A percentile compares a stretch with the other conserved stretches of the same genome.
phyloP scores from a whole-genome alignment of 1,140 invertebrate species.

The Chlorops oryzae region DNA sequence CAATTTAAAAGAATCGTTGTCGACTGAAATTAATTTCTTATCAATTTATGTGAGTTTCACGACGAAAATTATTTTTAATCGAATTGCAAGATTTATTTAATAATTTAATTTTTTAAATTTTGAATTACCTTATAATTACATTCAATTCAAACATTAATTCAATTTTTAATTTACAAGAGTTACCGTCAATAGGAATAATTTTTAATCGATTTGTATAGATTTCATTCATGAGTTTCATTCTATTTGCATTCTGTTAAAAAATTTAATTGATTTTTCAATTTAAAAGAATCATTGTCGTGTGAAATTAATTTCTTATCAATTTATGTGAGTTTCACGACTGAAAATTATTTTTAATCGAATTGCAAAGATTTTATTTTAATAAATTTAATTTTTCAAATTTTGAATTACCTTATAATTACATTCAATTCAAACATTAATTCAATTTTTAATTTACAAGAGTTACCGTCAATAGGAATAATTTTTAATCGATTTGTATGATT shows the following conservation, averaged over 20 bases:
- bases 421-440: too few relatives aligned
- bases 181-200: neutral
- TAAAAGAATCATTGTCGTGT: too few relatives aligned
- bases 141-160: too few relatives aligned
- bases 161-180: too few relatives aligned
- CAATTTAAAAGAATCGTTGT: too few relatives aligned
- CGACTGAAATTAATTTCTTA: too few relatives aligned
- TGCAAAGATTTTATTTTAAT: neutral
- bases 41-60: conserved; percentile 20
- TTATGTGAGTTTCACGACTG: neutral
- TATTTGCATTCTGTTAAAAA: neutral
- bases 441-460: too few relatives aligned
- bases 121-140: neutral
- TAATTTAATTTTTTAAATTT: neutral
- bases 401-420: too few relatives aligned
- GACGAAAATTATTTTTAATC: neutral
- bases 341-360: neutral
- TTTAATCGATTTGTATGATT: too few relatives aligned
- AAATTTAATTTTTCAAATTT: too few relatives aligned
- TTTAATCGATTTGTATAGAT: neutral
- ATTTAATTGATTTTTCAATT: neutral
- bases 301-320: neutral
- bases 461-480: too few relatives aligned
- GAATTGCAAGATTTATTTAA: neutral
- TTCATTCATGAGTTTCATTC: neutral